Evolutionary conservation across 2,113 vertebrate genomes (phyloP).

Genomic region (Cranoglanis bouderius): DNA sequence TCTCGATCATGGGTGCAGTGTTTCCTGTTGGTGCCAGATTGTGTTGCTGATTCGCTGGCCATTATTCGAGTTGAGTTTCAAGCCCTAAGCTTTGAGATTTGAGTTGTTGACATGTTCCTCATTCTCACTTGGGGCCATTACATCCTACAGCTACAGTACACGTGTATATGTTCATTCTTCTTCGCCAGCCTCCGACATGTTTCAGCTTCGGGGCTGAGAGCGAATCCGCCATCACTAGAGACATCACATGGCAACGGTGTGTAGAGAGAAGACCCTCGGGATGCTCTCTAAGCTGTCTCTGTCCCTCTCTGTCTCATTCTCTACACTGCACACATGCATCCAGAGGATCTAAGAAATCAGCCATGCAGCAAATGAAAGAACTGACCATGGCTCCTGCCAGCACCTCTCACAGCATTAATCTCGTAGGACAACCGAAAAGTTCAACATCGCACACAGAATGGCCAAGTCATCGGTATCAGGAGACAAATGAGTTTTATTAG

Average conservation of each 20-base stretch:
- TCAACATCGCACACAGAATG: background rate
- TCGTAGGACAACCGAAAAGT: slow-evolving; percentile 8
- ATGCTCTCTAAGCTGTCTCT: background rate
- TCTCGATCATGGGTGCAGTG: background rate
- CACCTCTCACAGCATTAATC: slow-evolving; percentile 35
- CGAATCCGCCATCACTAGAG: slow-evolving; percentile 45
- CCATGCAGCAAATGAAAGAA: slow-evolving; percentile 56
- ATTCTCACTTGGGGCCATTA: background rate
- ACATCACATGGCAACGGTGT: slow-evolving; percentile 39
- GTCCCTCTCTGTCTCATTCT: slow-evolving; percentile 28
- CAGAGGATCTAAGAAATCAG: slow-evolving; percentile 49
- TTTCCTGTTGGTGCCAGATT: background rate
- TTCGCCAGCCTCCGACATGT: background rate
- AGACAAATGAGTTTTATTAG: slow-evolving; percentile 31
- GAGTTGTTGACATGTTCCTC: background rate
- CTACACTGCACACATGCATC: slow-evolving; percentile 31
- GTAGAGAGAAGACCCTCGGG: slow-evolving; percentile 43
- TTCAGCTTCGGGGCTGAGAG: slow-evolving; percentile 3
- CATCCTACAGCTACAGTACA: background rate
- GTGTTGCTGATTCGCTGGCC: background rate
- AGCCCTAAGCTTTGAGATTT: background rate
- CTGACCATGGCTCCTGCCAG: slow-evolving; percentile 17
- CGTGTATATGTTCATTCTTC: background rate
- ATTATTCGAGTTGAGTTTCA: background rate
- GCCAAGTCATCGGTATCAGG: background rate